Percentiles rank a stretch among this genome's conserved stretches.
Conservation (phyloP, 2,113 vertebrate species). For the Paramisgurnus dabryanus region DNA sequence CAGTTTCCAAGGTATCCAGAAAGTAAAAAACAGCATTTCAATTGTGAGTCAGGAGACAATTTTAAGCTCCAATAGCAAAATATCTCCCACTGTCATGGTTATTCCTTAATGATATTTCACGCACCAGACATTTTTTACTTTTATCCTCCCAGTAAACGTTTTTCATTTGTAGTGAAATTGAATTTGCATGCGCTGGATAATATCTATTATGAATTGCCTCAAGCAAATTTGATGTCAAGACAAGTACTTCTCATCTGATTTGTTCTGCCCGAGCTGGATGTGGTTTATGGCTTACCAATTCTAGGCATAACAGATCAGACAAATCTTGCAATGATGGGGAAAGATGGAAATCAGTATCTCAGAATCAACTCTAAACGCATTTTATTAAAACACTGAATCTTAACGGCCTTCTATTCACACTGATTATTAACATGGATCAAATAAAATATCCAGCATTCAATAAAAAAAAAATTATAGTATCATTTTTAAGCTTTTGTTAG, state of each 20-base stretch:
- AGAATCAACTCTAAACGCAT: constrained; percentile 44
- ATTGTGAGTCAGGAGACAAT: constrained; percentile 44
- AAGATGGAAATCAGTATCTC: constrained; percentile 57
- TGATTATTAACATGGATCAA: constrained; percentile 57
- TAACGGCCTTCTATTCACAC: constrained; percentile 31
- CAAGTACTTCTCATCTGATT: constrained; percentile 43
- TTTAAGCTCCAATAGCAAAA: constrained; percentile 44
- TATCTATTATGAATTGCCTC: constrained; percentile 57
- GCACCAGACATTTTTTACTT: constrained; percentile 12
- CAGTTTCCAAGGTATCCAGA: constrained; percentile 15
- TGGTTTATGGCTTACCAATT: constrained; percentile 53
- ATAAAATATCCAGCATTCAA: constrained; percentile 36
- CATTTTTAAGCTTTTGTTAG: constrained; percentile 32
- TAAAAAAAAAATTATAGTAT: constrained; percentile 16
- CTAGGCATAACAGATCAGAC: constrained; percentile 49
- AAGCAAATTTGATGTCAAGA: constrained; percentile 45
- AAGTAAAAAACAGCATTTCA: constrained; percentile 52
- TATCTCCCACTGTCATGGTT: constrained; percentile 28
- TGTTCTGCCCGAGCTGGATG: constrained; percentile 47
- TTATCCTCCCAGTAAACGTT: constrained; percentile 36
- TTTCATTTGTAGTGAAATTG: constrained; percentile 44
- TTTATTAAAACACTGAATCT: constrained; percentile 45
- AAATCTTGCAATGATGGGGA: constrained; percentile 36
- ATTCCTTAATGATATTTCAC: constrained; percentile 51
- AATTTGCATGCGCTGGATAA: constrained; percentile 52